Evolutionary conservation across 1,140 invertebrate species (phyloP).

Genomic region (Octopus bimaculoides): DNA sequence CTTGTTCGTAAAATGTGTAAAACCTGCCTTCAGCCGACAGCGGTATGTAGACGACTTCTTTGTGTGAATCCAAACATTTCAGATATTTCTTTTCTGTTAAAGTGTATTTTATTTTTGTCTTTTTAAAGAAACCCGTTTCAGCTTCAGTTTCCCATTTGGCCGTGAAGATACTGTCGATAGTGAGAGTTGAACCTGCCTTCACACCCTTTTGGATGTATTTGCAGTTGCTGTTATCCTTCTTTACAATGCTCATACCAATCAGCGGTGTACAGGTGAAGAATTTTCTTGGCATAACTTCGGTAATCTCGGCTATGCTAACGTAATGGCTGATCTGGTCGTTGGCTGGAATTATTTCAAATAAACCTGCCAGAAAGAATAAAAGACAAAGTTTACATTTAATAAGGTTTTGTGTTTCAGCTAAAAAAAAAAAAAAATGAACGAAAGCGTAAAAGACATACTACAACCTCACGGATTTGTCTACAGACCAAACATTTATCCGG

Average conservation of each 20-base stretch:
- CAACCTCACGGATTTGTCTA: not conserved
- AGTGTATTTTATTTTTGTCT: slow-evolving; percentile 38
- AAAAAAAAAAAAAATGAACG: not conserved
- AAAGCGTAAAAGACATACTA: not conserved
- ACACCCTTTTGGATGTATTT: slow-evolving; percentile 42
- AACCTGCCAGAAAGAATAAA: slow-evolving; percentile 40
- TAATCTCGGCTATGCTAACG: slow-evolving; percentile 39
- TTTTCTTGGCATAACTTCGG: slow-evolving; percentile 36
- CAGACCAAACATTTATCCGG: not conserved
- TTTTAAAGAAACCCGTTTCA: slow-evolving; percentile 37
- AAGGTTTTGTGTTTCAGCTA: not conserved
- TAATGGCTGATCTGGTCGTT: slow-evolving; percentile 36
- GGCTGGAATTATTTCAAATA: slow-evolving; percentile 42
- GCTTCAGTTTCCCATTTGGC: slow-evolving; percentile 46
- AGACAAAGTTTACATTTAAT: not conserved
- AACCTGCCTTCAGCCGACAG: slow-evolving; percentile 42
- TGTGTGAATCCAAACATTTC: slow-evolving; percentile 40
- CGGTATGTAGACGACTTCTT: slow-evolving; percentile 39
- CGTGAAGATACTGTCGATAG: slow-evolving; percentile 32
- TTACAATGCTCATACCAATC: slow-evolving; percentile 34
- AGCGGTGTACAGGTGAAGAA: slow-evolving; percentile 46
- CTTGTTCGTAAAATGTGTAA: slow-evolving; percentile 42
- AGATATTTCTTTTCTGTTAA: slow-evolving; percentile 42
- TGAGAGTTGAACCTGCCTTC: slow-evolving; percentile 35
- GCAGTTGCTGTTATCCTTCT: not conserved